Evolutionary conservation across 2,888 invertebrate species (phyloP).

Genomic region (Philhelius pedissequus): DNA sequence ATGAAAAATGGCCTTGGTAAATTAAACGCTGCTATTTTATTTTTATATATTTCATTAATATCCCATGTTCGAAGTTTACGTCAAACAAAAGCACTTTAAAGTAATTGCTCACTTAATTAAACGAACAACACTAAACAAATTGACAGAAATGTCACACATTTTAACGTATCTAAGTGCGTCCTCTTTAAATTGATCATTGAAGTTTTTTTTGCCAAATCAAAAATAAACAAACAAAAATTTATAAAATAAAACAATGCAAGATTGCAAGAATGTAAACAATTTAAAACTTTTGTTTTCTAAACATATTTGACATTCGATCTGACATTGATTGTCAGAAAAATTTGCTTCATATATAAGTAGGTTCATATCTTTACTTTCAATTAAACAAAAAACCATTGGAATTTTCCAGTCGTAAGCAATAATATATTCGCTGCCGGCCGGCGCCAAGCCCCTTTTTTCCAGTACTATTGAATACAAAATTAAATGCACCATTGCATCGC

Average conservation of each 20-base stretch:
- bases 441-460: conserved; percentile 67
- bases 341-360: not conserved
- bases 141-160: conserved; percentile 18
- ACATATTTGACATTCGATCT: conserved; percentile 64
- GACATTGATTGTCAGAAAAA: conserved; percentile 39
- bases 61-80: not conserved
- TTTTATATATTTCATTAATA: not conserved
- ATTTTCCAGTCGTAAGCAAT: conserved; percentile 46
- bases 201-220: conserved; percentile 34
- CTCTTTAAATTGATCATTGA: conserved; percentile 21
- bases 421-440: not conserved
- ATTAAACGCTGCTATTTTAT: not conserved
- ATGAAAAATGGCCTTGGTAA: not conserved
- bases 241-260: conserved; percentile 6
- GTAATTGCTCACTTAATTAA: conserved; percentile 8
- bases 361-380: conserved; percentile 21
- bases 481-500: not conserved
- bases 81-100: conserved; percentile 10
- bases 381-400: conserved; percentile 22
- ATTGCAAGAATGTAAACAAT: conserved; percentile 18
- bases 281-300: conserved; percentile 38
- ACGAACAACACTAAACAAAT: not conserved
- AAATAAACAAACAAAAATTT: conserved; percentile 3
- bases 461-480: not conserved
- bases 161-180: not conserved